Evolutionary conservation across 2,113 vertebrate genomes (phyloP).

Genomic region (Orycteropus afer): DNA sequence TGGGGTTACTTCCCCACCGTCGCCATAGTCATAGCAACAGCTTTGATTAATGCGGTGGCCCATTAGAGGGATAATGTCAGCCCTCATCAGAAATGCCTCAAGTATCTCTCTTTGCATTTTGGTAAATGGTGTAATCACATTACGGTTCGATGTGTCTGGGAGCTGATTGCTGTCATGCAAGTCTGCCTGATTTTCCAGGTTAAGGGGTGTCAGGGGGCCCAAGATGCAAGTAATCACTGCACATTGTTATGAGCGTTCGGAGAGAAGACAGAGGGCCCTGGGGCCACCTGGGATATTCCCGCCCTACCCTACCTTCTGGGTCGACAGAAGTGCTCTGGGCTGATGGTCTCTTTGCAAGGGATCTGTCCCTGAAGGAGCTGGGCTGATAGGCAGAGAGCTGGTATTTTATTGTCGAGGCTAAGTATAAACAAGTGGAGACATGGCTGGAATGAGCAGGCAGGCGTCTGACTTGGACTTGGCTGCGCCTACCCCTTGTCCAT

Average conservation of each 20-base stretch:
- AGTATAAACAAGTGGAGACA: background rate
- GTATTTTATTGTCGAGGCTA: background rate
- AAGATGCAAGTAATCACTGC: conserved; percentile 2
- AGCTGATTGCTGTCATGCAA: conserved; percentile 59
- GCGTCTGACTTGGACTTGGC: background rate
- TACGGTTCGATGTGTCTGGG: conserved; percentile 66
- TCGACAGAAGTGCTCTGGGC: background rate
- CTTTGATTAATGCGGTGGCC: conserved; percentile 73
- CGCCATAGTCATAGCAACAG: conserved; percentile 67
- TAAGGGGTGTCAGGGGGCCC: conserved; percentile 64
- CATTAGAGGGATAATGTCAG: conserved; percentile 75
- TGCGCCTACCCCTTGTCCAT: background rate
- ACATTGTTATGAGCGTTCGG: conserved; percentile 44
- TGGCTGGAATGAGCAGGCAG: background rate
- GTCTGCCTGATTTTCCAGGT: conserved; percentile 76
- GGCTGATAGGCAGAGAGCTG: background rate
- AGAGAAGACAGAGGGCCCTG: background rate
- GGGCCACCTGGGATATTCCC: background rate
- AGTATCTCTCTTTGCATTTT: conserved; percentile 77
- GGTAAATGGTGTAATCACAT: conserved; percentile 78
- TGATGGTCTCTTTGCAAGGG: conserved; percentile 14
- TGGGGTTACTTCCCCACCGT: conserved; percentile 66
- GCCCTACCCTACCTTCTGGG: background rate
- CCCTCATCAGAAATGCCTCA: conserved; percentile 77
- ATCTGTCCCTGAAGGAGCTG: background rate